These are phyloP conservation scores for Zosterops japonicus DNA, from an alignment of 2,113 vertebrate genomes.

Conservation along the genomic window DNA sequence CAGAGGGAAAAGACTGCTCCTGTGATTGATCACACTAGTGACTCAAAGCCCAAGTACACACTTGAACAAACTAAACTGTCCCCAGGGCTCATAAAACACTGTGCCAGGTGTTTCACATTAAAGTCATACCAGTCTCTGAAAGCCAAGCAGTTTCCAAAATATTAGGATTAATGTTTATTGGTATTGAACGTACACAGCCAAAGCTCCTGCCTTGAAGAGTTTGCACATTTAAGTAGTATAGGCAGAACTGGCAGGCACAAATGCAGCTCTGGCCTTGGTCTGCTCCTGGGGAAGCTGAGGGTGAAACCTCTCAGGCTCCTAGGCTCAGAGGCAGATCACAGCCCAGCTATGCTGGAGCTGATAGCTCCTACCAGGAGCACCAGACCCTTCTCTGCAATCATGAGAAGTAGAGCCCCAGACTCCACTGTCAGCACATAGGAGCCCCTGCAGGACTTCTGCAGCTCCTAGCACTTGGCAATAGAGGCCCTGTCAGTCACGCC, in stretches of 20 bases:
- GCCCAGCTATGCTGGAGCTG: not conserved
- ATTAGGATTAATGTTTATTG: not conserved
- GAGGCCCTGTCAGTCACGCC: not conserved
- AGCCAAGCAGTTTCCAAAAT: not conserved
- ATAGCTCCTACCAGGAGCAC: not conserved
- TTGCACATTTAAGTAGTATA: not conserved
- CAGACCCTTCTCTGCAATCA: accelerated
- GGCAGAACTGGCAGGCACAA: not conserved
- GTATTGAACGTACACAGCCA: not conserved
- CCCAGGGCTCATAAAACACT: not conserved
- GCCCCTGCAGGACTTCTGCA: not conserved
- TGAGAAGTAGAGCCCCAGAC: not conserved
- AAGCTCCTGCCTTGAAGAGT: not conserved
- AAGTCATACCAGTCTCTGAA: not conserved
- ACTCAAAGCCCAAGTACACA: slow-evolving; percentile 31
- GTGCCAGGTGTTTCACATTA: not conserved
- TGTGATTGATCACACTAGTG: slow-evolving; percentile 1
- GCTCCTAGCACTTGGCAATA: not conserved
- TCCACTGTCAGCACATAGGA: accelerated
- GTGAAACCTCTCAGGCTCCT: not conserved
- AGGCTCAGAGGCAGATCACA: not conserved
- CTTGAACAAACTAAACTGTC: not conserved
- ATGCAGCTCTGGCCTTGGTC: not conserved
- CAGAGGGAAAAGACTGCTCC: not conserved
- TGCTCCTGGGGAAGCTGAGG: not conserved